These are phyloP conservation scores for Nymphalis c-album DNA, from an alignment of 2,888 invertebrate species.

Conservation along the genomic window DNA sequence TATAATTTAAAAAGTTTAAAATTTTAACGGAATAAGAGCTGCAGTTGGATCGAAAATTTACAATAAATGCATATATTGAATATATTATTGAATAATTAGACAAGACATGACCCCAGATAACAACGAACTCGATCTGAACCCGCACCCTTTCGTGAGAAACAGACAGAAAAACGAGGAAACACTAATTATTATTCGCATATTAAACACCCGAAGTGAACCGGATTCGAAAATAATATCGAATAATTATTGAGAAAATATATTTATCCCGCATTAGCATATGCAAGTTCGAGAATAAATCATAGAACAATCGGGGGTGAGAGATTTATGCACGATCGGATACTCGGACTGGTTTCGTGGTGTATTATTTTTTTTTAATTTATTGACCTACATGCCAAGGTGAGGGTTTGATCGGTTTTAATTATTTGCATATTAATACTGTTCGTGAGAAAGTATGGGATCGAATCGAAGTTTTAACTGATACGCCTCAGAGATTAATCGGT, in stretches of 20 bases:
- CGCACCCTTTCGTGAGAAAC: slow-evolving; percentile 74
- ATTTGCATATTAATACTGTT: slow-evolving; percentile 71
- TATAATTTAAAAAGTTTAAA: no score
- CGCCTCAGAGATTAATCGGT: neutral
- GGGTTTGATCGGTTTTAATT: slow-evolving; percentile 61
- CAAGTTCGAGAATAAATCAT: slow-evolving; percentile 74
- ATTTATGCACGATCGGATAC: slow-evolving; percentile 49
- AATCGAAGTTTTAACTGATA: slow-evolving; percentile 19
- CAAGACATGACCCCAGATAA: slow-evolving; percentile 31
- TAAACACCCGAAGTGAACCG: slow-evolving; percentile 58
- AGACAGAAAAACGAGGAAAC: slow-evolving; percentile 64
- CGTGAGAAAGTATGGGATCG: slow-evolving; percentile 58
- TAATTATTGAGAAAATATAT: slow-evolving; percentile 53
- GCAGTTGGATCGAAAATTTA: neutral
- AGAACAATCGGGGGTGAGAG: slow-evolving; percentile 72
- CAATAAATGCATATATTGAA: slow-evolving; percentile 19
- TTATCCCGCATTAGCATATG: slow-evolving; percentile 64
- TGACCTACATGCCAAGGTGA: slow-evolving; percentile 59
- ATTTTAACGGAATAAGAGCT: no score
- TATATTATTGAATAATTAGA: slow-evolving; percentile 21
- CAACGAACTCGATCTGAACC: slow-evolving; percentile 24
- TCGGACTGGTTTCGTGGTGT: slow-evolving; percentile 63
- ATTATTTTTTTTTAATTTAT: slow-evolving; percentile 70
- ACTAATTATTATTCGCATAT: slow-evolving; percentile 79
- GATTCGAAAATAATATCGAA: slow-evolving; percentile 50